Base-by-base conservation (phyloP, 1,140 invertebrate genomes). In the Ylistrum balloti region DNA sequence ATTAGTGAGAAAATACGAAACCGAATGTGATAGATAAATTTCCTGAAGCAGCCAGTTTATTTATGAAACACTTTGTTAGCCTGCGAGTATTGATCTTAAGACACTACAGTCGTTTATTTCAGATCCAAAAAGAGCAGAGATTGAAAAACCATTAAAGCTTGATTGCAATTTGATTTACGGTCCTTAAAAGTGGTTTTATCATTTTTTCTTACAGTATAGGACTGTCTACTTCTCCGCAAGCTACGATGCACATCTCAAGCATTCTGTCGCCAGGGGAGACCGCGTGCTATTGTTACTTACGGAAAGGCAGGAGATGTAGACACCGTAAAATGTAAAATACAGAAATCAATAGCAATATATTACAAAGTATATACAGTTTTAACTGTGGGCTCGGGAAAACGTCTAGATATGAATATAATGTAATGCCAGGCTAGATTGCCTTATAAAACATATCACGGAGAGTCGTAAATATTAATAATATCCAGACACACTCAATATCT, bases 121-220 rank as follows among this genome's bases (percentile, higher is more conserved):
- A 28, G 56, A 74, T 74, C 56, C 56, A 74, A 74, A 74, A 74
- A 74, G 22, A n/a, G 56, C 56, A 28, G 56, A 74, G 56, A 74
- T 74, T 74, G 56, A 74, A 74, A 74, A 74, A 74, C 56, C 56
- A 28, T 74, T 74, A 74, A 74, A 74, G 2, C 56, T 74, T 74
- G 56, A 74, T 74, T 74, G 22, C 56, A 74, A 74, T 74, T 74
- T 74, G 56, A 74, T 74, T 74, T 74, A 74, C 56, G 17, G 15
- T 74, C 56, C 28, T 28, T 0, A 28, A 28, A 28, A 74, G 56
- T 28, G 7, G 22, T 74, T 74, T 74, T 28, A 74, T 74, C 22
- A 28, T 74, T 74, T 74, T 74, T 74, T 74, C 22, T n/a, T 74
- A 74, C n/a, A 74, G 9, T 74, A 74, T 74, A 74, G n/a, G 9